Evolutionary conservation across 2,888 invertebrate genomes (phyloP), one percentile per base, ranked within the genome.

Genomic region (Apocheima hispidaria): DNA sequence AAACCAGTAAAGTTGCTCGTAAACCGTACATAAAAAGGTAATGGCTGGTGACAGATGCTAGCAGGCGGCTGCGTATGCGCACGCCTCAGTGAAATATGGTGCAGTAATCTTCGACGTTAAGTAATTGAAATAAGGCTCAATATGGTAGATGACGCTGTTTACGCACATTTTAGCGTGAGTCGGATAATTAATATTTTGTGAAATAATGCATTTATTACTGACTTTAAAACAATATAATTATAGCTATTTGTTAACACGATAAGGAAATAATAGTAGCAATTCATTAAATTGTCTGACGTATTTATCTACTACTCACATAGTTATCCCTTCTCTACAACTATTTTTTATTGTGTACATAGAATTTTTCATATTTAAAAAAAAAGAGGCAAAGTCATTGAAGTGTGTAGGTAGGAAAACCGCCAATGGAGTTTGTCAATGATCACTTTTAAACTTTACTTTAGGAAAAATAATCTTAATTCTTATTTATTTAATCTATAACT

Each of bases 1-100:
- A 33, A 64, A 64, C 69, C 65, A 62, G 65, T 71, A 69, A 70
- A 73, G 69, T 71, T 69, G 73, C 55, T 68, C 70, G 70, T 71
- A 74, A 82, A 85, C 68, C 54, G 68, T 74, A 77, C 75, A 79
- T 83, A 82, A 82, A 85, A 81, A 82, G 74, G 79, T 79, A 77
- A 77, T 78, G 80, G 78, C 71, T 55, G 63, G 73, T 80, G 83
- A 83, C 82, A 83, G 81, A 81, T 80, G 79, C 74, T 70, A 69
- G 74, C 69, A 72, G 71, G 69, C 69, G 72, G 68, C 68, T 78
- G 75, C 74, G 81, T 78, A 26, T 26, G 71, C 71, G 72, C 72
- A 69, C 48, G 43, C 35, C 65, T 60, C 56, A 64, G 64, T 53
- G 48, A 63, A 49, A 59, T 63, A 65, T 57, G 33, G 30, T 35